These are phyloP conservation scores for Drosophila azteca DNA, from an alignment of 1,140 invertebrate species.

Conservation along the genomic window DNA sequence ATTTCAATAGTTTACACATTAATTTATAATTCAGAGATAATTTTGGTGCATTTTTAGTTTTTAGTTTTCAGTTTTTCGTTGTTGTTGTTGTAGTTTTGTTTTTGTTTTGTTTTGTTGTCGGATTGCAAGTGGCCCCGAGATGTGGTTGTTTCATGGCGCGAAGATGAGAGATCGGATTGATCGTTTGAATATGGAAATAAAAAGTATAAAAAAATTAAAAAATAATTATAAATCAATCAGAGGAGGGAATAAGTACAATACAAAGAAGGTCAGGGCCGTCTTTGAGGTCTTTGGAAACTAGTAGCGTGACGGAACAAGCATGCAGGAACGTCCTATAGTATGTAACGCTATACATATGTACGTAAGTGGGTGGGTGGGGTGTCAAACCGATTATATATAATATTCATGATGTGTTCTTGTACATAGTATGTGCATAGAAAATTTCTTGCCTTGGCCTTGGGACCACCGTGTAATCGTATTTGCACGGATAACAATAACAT, in stretches of 20 bases:
- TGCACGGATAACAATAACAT: conserved; percentile 37
- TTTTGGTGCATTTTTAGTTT: conserved; percentile 60
- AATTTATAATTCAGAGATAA: conserved; percentile 39
- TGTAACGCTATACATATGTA: conserved; percentile 43
- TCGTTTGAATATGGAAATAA: too few species aligned
- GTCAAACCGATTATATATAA: conserved; percentile 23
- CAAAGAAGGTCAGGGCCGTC: too few species aligned
- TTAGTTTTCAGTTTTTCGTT: conserved; percentile 35
- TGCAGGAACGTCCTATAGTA: conserved; percentile 52
- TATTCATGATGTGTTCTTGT: conserved; percentile 19
- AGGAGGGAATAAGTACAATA: too few species aligned
- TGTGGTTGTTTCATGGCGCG: conserved; percentile 35
- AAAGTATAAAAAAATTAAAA: too few species aligned
- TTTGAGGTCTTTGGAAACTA: too few species aligned
- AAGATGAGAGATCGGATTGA: too few species aligned
- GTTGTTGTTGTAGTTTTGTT: conserved; percentile 8
- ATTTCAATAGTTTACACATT: conserved; percentile 60
- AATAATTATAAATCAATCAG: too few species aligned
- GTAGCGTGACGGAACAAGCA: conserved; percentile 43
- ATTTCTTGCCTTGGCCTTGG: background rate
- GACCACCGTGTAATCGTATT: conserved; percentile 38
- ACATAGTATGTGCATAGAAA: background rate
- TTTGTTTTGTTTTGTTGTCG: conserved; percentile 1
- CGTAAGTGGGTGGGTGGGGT: conserved; percentile 9
- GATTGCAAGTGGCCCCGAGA: conserved; percentile 27